Base-by-base conservation (phyloP, 2,888 invertebrate species). In the Vesta saturnalis region DNA sequence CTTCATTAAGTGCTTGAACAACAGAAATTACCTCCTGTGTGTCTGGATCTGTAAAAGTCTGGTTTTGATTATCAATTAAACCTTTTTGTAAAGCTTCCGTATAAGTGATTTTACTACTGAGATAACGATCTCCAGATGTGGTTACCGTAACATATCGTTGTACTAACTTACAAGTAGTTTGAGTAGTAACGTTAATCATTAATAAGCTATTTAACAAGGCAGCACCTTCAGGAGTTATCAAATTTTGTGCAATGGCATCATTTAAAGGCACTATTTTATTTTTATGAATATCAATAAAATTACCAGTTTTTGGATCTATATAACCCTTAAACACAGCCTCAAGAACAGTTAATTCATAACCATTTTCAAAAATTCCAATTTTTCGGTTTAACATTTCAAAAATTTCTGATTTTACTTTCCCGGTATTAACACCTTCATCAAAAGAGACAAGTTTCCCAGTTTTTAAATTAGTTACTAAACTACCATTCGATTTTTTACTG, bases 151-250 rank as follows among this genome's bases (percentile, higher is more conserved):
- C 93, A 79, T 94, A 92, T 18, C 93, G 87, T 81, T 92, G 92
- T 35, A 95, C 91, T 57, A 94, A 91, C 82, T 93, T 93, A 3
- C 94, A 94, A 23, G 95, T 92, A 5, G 94, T 94, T 81, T 94
- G 93, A 15, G 94, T 91, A 1, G 95, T 95, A 43, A 96, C 89
- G 8, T 94, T 94, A 60, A 97, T 94, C 81, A 94, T 94, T 61
- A 96, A 85, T 61, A 97, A 86, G 77, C 94, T 94, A 83, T 92
- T 94, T 69, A 94, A 87, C 79, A 94, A 87, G 66, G 94, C 91
- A 55, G 96, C 96, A 66, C 96, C 96, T 83, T 94, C 94, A 0
- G 94, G 91, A 10, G 94, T 92, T 35, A 97, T 93, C 77, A 95
- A 87, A 78, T 94, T 92, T 65, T 91, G 89, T 82, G 93, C 91